phyloP scores from a whole-genome alignment of 2,888 invertebrate species.

The Ectemnius cavifrons region DNA sequence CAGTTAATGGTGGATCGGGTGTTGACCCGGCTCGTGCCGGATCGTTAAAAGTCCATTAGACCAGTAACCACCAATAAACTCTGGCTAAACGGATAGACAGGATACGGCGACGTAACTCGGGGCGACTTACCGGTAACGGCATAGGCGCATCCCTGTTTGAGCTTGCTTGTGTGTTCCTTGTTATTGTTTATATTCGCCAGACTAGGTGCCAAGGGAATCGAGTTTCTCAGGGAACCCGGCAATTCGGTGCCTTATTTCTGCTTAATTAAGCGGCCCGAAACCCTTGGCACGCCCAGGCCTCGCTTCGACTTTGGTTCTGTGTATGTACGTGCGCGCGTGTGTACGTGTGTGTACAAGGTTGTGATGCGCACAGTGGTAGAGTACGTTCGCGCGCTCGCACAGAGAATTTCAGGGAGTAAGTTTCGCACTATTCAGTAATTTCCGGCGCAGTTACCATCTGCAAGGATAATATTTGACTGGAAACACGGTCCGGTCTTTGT shows the following conservation, averaged over 20 bases:
- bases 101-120: slow-evolving; percentile 9
- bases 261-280: slow-evolving; percentile 51
- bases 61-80: slow-evolving; percentile 8
- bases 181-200: slow-evolving; percentile 43
- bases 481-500: slow-evolving; percentile 13
- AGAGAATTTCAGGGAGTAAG: slow-evolving; percentile 51
- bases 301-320: too few relatives aligned
- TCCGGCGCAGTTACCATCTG: slow-evolving; percentile 35
- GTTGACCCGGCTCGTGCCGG: slow-evolving; percentile 8
- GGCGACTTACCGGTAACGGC: neutral
- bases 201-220: neutral
- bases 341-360: too few relatives aligned
- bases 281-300: too few relatives aligned
- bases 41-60: slow-evolving; percentile 21
- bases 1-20: neutral
- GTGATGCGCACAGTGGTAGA: too few relatives aligned
- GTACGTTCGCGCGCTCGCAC: slow-evolving; percentile 33
- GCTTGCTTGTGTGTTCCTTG: slow-evolving; percentile 37
- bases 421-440: slow-evolving; percentile 50
- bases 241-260: slow-evolving; percentile 48
- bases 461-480: slow-evolving; percentile 51
- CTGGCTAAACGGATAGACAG: neutral
- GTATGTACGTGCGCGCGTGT: too few relatives aligned
- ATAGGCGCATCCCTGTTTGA: slow-evolving; percentile 24
- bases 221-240: slow-evolving; percentile 13